Base-by-base conservation (phyloP, 2,888 invertebrate species). In the Scaptomyza polygonia region DNA sequence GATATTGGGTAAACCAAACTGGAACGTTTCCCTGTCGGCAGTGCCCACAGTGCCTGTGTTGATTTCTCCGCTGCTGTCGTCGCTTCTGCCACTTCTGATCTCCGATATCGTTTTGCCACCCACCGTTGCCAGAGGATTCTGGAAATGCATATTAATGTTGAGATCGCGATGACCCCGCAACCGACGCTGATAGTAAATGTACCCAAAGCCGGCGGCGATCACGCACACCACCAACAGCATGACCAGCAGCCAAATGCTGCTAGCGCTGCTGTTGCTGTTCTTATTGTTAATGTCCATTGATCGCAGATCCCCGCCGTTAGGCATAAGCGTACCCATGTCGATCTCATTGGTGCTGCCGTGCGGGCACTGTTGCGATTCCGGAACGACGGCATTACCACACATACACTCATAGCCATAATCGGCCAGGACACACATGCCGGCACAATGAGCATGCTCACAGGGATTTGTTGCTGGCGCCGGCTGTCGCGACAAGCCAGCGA, bases 371-470 rank as follows among this genome's bases (percentile, higher is more conserved):
- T 89, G 88, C 11, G 86, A 79, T 53, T 91, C 90, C 18, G 78
- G 72, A 1, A 93, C 91, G 21, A 90, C 71, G 5, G 80, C 79
- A 84, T 93, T 90, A 45, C 92, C 91, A 74, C 95, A 95, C 67
- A 94, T 88, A 77, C 95, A 95, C 65, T 91, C 92, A 9, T 92
- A 90, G 1, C 91, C 90, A 3, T 90, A 84, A 44, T 92, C 91
- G 9, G 92, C 92, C 36, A 93, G 92, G 5, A 95, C 91, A 86
- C 96, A 96, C 81, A 96, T 90, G 58, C 94, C 93, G 0, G 91
- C 88, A 81, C 96, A 96, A 25, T 90, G 92, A 30, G 92, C 91
- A 53, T 91, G 89, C 11, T 83, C 68, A 80, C 95, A 95, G 32
- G 91, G 89, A 88, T 95, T 93, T 2, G 79, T 67, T 1, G 88